Base-by-base conservation (phyloP, 2,797 vertebrate species). In the Phyllotis vaccarum region DNA sequence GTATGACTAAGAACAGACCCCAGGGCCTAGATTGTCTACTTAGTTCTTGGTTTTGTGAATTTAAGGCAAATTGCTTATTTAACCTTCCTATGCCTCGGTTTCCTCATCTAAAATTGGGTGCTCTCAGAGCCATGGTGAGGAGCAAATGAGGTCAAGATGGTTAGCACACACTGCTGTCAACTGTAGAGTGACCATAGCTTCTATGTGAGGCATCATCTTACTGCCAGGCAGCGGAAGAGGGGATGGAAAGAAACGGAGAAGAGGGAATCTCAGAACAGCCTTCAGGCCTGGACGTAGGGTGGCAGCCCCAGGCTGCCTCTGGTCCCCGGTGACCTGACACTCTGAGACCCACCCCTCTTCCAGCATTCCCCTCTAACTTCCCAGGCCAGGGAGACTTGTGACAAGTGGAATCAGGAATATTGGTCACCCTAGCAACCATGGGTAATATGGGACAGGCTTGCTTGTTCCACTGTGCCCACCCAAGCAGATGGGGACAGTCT, bases 161-260 rank as follows among this genome's bases (percentile, higher is more conserved):
- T 40, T 10, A 3, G 64, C 22, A 24, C 34, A 31, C 21, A 9
- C 27, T 2, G 31, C 90, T 34, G 2, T 54, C 12, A 91, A 19
- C 76, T 64, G 31, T 54, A 0, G n/a, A 46, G 62, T 10, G 40
- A 5, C 78, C 21, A 56, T 29, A 49, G 81, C 72, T 70, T 83
- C 10, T 0, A 0, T 13, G 58, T 66, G 62, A 86, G 89, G 43
- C 31, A 2, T 91, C 66, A 5, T 31, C 94, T 74, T 94, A 17
- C 54, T 68, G 37, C 93, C 58, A 92, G 93, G 93, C 93, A 94
- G 95, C 95, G 95, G 94, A 92, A 81, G 88, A 95, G 94, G 96
- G 96, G 96, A 96, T 89, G 90, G 93, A 72, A 90, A 95, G 95
- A 96, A 92, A 81, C 58, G 78, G 96, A 96, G 60, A 66, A 14